phyloP scores from a whole-genome alignment of 2,113 vertebrate genomes.

The Mesitornis unicolor region DNA sequence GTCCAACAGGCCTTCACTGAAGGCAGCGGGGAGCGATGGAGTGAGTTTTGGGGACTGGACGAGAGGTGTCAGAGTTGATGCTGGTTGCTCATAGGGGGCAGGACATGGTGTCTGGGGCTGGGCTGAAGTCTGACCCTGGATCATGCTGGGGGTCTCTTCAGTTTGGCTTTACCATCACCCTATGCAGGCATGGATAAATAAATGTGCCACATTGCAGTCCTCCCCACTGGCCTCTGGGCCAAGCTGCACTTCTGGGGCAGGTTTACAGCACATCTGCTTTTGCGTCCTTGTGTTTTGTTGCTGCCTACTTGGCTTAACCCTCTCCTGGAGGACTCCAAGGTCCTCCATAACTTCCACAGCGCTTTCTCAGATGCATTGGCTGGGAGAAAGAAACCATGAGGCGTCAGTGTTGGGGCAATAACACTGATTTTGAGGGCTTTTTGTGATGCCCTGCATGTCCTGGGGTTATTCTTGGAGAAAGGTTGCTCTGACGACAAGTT shows the following conservation, averaged over 20 bases:
- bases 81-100: not conserved
- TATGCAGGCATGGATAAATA: not conserved
- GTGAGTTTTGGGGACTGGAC: not conserved
- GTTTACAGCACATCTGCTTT: not conserved
- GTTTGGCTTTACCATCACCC: not conserved
- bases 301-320: not conserved
- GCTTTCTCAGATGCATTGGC: not conserved
- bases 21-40: fast-evolving
- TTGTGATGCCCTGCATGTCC: not conserved
- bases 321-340: too few species aligned
- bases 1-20: not conserved
- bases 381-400: not conserved
- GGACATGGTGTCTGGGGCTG: not conserved
- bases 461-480: not conserved
- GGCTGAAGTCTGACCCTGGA: not conserved
- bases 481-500: not conserved
- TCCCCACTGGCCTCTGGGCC: not conserved
- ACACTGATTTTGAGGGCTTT: not conserved
- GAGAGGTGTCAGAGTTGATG: too few species aligned
- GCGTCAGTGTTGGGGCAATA: not conserved
- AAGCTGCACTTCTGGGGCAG: not conserved
- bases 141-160: not conserved
- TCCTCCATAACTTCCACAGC: not conserved
- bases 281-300: not conserved
- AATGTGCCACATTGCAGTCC: not conserved